A percentile compares a stretch with the other conserved stretches of the same genome.
Conservation (phyloP, 2,113 vertebrate genomes). For the Hemichromis elongatus region DNA sequence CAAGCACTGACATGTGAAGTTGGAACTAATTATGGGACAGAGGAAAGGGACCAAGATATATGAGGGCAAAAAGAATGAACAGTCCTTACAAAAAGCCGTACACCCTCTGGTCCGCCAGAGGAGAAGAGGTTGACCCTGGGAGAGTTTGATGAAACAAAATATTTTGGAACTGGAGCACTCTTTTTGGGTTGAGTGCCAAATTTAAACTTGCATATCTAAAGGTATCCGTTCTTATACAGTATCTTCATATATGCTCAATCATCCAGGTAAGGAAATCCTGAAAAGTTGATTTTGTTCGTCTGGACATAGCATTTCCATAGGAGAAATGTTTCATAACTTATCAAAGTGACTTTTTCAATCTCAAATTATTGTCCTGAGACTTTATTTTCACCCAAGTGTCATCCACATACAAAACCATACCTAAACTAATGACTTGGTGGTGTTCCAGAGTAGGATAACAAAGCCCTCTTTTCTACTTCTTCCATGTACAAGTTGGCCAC, state of each 20-base stretch:
- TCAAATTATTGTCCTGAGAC: no score
- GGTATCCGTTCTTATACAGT: background rate
- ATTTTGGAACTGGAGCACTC: conserved; percentile 28
- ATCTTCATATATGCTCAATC: fast-evolving
- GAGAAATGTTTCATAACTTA: background rate
- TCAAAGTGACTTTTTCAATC: background rate
- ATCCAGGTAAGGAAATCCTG: background rate
- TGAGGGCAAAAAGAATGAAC: conserved; percentile 11
- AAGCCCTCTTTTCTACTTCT: no score
- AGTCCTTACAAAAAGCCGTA: conserved; percentile 73
- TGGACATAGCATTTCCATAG: background rate
- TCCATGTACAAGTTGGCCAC: no score
- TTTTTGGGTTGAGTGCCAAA: background rate
- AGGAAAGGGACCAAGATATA: background rate
- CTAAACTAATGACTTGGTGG: no score
- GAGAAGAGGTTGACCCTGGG: conserved; percentile 48
- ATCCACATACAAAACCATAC: no score
- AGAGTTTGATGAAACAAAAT: conserved; percentile 53
- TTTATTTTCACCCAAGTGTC: no score
- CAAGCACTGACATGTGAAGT: background rate
- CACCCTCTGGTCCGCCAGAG: conserved; percentile 63
- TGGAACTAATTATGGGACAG: background rate
- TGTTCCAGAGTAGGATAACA: no score
- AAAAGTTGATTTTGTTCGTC: background rate
- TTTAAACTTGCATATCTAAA: background rate